Base-by-base conservation (phyloP, 2,888 invertebrate species). In the Hofmannophila pseudospretella region DNA sequence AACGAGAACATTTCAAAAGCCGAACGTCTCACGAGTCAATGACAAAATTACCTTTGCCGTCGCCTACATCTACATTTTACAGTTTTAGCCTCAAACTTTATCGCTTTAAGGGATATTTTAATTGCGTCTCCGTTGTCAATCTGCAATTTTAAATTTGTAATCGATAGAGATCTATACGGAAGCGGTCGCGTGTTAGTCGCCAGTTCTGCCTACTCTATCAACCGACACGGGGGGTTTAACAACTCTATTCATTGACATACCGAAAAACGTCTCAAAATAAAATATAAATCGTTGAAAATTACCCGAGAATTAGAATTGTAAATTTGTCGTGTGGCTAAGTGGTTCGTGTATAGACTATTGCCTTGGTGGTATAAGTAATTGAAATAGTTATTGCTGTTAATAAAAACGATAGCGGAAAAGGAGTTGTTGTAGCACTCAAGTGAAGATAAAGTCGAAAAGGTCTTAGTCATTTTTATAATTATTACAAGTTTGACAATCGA, bases 231-330 rank as follows among this genome's bases (percentile, higher is more conserved):
- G 43, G 37, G 51, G 61, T 60, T 61, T 70, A 75, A 81, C 79
- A 76, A 79, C 80, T 80, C 73, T 74, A 81, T 81, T 74, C 70
- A 76, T 75, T 65, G 65, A 67, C 23, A 23, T n/a, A 67, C 62
- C 58, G 57, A 68, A 64, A 16, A 66, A 64, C 65, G 60, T 59
- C 58, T 57, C 51, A 51, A 54, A 56, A 47, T 47, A 42, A 55
- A 63, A 59, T 62, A 68, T 72, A 73, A 72, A 66, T 67, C 58
- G 55, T 55, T 51, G 45, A 45, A 48, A 59, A 70, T 73, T 67
- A 68, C 68, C 58, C 57, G 61, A 58, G 54, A 64, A 76, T 77
- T 75, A 62, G 67, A 74, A 75, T 77, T 77, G 74, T 71, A 70
- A 70, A 76, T 76, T 66, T 63, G 54, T 54, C 66, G 59, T 71